These are phyloP conservation scores for Venusia cambrica DNA, from an alignment of 2,888 invertebrate genomes.

Conservation along the genomic window DNA sequence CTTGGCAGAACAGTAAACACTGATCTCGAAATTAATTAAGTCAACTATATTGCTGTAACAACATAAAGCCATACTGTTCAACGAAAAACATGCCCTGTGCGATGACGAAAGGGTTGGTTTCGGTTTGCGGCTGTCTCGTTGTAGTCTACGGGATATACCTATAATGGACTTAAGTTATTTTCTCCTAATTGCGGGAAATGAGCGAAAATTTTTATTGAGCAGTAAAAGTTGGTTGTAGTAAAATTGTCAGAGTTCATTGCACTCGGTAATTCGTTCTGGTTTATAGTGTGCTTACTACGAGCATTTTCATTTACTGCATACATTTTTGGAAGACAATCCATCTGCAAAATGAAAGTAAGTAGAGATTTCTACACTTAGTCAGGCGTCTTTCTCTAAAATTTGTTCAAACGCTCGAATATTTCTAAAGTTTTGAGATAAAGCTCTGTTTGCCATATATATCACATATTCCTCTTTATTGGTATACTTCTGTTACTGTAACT, in stretches of 20 bases:
- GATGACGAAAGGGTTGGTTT: slow-evolving; percentile 8
- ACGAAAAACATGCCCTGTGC: slow-evolving; percentile 5
- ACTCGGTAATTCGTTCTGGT: slow-evolving; percentile 51
- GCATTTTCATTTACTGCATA: slow-evolving; percentile 30
- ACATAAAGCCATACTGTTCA: slow-evolving; percentile 26
- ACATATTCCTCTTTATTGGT: no score
- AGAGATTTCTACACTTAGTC: no score
- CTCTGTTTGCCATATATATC: no score
- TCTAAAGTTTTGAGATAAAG: no score
- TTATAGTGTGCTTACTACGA: slow-evolving; percentile 44
- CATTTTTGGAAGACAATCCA: slow-evolving; percentile 22
- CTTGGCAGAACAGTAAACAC: slow-evolving; percentile 37
- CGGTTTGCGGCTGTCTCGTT: slow-evolving; percentile 3
- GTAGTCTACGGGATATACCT: slow-evolving; percentile 25
- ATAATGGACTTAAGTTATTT: slow-evolving; percentile 35
- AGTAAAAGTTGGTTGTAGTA: slow-evolving; percentile 64
- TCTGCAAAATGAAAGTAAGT: no score
- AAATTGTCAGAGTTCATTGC: slow-evolving; percentile 59
- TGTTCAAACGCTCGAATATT: no score
- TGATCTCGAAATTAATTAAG: slow-evolving; percentile 52
- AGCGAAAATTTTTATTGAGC: slow-evolving; percentile 65
- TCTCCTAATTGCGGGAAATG: slow-evolving; percentile 62
- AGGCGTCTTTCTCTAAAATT: no score
- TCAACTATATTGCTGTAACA: slow-evolving; percentile 44
- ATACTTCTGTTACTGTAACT: no score